Evolutionary conservation across 2,797 vertebrate genomes (phyloP).

Genomic region (Enteromius anoplus): DNA sequence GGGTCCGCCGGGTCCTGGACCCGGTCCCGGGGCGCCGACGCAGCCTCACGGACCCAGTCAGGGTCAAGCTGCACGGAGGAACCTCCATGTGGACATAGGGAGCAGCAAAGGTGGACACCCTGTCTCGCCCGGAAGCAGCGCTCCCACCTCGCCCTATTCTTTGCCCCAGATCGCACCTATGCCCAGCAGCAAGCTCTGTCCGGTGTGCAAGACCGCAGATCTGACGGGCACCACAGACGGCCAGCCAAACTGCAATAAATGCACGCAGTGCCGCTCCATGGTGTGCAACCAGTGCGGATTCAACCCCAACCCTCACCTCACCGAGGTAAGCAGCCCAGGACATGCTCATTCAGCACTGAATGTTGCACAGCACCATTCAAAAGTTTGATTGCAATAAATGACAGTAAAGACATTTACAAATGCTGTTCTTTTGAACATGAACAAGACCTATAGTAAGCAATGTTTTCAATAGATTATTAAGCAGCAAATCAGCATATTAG

Average conservation of each 20-base stretch:
- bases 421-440: background rate
- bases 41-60: slow-evolving; percentile 68
- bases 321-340: slow-evolving; percentile 83
- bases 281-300: slow-evolving; percentile 99
- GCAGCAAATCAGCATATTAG: background rate
- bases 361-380: background rate
- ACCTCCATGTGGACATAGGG: slow-evolving; percentile 88
- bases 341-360: background rate
- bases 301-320: slow-evolving; percentile 98
- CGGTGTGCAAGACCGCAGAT: slow-evolving; percentile 97
- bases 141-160: slow-evolving; percentile 94
- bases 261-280: slow-evolving; percentile 92
- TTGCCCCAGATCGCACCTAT: slow-evolving; percentile 98
- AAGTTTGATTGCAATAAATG: background rate
- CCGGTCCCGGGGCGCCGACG: slow-evolving; percentile 64
- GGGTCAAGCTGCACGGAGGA: slow-evolving; percentile 81
- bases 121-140: slow-evolving; percentile 88
- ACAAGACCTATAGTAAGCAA: background rate
- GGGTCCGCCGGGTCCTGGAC: slow-evolving; percentile 74
- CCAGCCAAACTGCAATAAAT: slow-evolving; percentile 91
- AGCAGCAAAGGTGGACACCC: slow-evolving; percentile 84
- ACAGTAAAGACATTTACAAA: background rate
- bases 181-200: slow-evolving; percentile 97
- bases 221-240: slow-evolving; percentile 85
- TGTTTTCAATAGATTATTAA: background rate